Evolutionary conservation across 2,888 invertebrate genomes (phyloP).

Genomic region (Acrobasis consociella): DNA sequence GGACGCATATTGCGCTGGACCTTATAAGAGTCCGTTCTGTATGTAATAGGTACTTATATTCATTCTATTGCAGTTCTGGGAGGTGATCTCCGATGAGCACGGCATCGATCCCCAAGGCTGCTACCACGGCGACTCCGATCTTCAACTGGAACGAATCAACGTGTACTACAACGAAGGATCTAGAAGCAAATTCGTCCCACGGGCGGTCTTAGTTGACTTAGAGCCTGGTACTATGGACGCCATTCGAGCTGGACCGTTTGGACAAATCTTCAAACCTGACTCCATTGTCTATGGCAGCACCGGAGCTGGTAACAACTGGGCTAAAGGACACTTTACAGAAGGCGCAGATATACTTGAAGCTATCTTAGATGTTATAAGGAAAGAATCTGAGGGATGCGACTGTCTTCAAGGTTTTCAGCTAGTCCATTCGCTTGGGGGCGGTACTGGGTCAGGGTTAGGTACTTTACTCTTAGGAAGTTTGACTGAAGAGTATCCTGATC

Average conservation of each 20-base stretch:
- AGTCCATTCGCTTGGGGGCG: slow-evolving; percentile 87
- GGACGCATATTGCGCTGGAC: no score
- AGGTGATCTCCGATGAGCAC: slow-evolving; percentile 91
- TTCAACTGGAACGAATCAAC: slow-evolving; percentile 88
- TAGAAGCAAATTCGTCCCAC: slow-evolving; percentile 61
- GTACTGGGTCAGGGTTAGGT: slow-evolving; percentile 89
- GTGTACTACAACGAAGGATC: slow-evolving; percentile 89
- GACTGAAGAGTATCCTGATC: slow-evolving; percentile 88
- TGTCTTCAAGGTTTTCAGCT: slow-evolving; percentile 85
- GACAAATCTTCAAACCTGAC: slow-evolving; percentile 87
- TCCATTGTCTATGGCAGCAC: slow-evolving; percentile 85
- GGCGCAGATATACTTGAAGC: slow-evolving; percentile 85
- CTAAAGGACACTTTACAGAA: slow-evolving; percentile 87
- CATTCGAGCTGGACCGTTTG: slow-evolving; percentile 84
- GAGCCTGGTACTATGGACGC: slow-evolving; percentile 83
- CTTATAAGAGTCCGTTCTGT: no score
- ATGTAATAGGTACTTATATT: no score
- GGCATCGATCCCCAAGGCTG: slow-evolving; percentile 84
- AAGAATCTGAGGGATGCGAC: slow-evolving; percentile 86
- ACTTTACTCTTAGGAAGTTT: slow-evolving; percentile 86
- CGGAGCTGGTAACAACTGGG: slow-evolving; percentile 84
- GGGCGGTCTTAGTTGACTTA: slow-evolving; percentile 65
- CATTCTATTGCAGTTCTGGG: slow-evolving; percentile 88
- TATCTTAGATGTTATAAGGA: slow-evolving; percentile 78
- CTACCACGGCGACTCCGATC: slow-evolving; percentile 85